phyloP scores from a whole-genome alignment of 2,888 invertebrate species.

The Scaptomyza caliginosa region DNA sequence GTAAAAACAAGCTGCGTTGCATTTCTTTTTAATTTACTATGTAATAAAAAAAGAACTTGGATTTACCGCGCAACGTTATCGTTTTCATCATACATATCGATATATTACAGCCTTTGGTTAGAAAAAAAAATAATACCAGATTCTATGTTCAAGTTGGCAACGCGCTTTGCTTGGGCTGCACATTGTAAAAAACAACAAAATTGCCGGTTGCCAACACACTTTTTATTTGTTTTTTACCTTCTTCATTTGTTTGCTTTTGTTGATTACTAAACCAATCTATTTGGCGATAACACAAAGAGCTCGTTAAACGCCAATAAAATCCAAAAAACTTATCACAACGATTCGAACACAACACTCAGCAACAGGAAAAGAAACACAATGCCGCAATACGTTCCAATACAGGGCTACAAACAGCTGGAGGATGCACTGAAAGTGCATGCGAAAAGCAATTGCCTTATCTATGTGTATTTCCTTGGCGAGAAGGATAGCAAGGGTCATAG shows the following conservation, averaged over 20 bases:
- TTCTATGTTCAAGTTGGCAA: constrained; percentile 13
- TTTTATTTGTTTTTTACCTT: no score
- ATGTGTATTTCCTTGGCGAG: constrained; percentile 64
- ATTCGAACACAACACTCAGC: no score
- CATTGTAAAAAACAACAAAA: neutral
- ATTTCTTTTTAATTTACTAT: no score
- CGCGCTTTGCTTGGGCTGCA: constrained; percentile 20
- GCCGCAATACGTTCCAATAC: constrained; percentile 54
- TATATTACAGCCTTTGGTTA: neutral
- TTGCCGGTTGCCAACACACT: constrained; percentile 17
- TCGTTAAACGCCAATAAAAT: constrained; percentile 22
- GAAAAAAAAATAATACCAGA: neutral
- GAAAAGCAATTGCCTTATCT: constrained; percentile 50
- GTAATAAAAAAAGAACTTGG: no score
- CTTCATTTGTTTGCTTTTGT: constrained; percentile 19
- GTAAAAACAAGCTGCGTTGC: no score
- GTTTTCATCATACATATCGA: neutral
- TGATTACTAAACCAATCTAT: neutral
- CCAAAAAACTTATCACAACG: constrained; percentile 25
- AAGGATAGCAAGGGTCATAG: constrained; percentile 87
- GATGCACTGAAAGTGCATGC: constrained; percentile 39
- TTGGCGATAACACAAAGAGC: constrained; percentile 25
- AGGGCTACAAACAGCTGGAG: constrained; percentile 49
- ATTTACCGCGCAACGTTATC: neutral
- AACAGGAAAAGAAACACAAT: constrained; percentile 15